phyloP scores from a whole-genome alignment of 1,140 invertebrate genomes.

The Danaus melanippus region DNA sequence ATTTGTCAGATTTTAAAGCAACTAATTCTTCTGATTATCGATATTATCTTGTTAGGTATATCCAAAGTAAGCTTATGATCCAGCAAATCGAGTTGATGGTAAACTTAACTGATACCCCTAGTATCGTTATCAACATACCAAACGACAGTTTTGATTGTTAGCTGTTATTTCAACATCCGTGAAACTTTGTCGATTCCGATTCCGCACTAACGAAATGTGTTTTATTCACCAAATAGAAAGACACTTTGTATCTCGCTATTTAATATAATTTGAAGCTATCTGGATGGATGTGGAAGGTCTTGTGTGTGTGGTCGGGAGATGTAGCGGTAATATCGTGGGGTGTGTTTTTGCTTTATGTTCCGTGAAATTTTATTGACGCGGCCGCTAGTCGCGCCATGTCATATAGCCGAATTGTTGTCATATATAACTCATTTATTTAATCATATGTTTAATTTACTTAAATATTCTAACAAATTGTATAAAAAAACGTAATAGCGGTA shows the following conservation, averaged over 20 bases:
- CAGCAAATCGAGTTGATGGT: conserved; percentile 4
- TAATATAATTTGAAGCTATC: conserved; percentile 6
- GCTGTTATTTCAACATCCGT: conserved; percentile 53
- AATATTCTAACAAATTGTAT: not conserved
- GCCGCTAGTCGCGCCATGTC: conserved; percentile 36
- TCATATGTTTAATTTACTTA: too few species aligned
- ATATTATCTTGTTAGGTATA: not conserved
- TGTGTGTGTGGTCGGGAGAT: conserved; percentile 38
- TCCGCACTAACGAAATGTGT: conserved; percentile 56
- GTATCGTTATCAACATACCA: conserved; percentile 28
- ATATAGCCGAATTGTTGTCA: conserved; percentile 11
- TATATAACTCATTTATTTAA: conserved; percentile 7
- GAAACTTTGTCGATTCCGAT: conserved; percentile 44
- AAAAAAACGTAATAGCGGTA: not conserved
- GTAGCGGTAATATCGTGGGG: conserved; percentile 53
- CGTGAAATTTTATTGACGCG: conserved; percentile 68
- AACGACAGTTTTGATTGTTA: conserved; percentile 49
- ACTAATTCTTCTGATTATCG: too few species aligned
- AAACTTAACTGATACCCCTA: not conserved
- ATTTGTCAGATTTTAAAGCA: too few species aligned
- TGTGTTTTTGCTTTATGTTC: conserved; percentile 68
- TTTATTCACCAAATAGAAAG: conserved; percentile 42
- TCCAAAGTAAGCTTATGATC: conserved; percentile 1
- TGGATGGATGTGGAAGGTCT: conserved; percentile 30
- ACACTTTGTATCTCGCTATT: conserved; percentile 23